phyloP scores from a whole-genome alignment of 2,113 vertebrate genomes.

The Orientallactaga bullata region DNA sequence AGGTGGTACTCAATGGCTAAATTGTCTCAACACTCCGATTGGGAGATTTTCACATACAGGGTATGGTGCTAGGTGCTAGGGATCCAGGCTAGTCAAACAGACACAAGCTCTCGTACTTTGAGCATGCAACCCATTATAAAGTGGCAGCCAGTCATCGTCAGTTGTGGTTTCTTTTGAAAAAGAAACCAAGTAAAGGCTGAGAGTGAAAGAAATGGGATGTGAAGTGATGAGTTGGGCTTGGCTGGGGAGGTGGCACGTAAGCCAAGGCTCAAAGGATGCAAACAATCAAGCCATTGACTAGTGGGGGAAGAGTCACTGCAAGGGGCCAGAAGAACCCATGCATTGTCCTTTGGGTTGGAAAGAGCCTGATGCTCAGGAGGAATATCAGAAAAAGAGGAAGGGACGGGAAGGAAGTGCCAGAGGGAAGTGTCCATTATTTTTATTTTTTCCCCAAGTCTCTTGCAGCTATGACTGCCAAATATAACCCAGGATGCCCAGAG shows the following conservation, averaged over 20 bases:
- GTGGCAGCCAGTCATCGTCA: not conserved
- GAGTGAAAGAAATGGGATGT: not conserved
- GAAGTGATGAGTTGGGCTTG: not conserved
- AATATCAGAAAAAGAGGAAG: no score
- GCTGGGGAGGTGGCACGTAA: not conserved
- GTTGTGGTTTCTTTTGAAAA: not conserved
- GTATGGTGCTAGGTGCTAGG: not conserved
- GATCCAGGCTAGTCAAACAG: no score
- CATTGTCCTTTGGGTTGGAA: not conserved
- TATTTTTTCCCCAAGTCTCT: not conserved
- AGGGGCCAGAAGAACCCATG: no score
- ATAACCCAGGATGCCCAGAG: not conserved
- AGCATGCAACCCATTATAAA: not conserved
- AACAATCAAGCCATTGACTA: accelerated
- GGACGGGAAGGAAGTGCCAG: not conserved
- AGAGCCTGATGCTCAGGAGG: not conserved
- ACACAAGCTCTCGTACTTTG: accelerated
- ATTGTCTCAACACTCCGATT: accelerated
- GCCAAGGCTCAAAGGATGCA: not conserved
- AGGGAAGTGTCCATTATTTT: not conserved
- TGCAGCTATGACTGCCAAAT: not conserved
- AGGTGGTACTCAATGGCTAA: not conserved
- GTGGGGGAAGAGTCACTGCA: not conserved
- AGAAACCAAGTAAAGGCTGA: not conserved
- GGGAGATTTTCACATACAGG: not conserved